These are phyloP conservation scores for Parazoanthus swiftii DNA, from an alignment of 92 coral and sea anemone species.

Conservation along the genomic window DNA sequence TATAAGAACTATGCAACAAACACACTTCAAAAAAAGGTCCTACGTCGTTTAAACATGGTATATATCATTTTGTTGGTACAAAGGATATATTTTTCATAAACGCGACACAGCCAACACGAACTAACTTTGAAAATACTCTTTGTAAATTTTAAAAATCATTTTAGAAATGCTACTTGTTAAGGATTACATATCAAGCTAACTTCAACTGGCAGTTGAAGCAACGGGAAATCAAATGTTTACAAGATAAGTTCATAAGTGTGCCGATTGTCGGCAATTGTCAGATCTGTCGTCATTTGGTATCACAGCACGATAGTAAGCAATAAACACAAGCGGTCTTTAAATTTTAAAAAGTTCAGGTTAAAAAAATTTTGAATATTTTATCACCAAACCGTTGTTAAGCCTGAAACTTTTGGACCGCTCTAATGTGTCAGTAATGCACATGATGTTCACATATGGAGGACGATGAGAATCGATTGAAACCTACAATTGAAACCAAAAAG, in stretches of 20 bases:
- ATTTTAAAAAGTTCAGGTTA: not conserved
- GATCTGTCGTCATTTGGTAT: not conserved
- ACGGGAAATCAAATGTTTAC: not conserved
- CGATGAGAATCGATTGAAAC: not conserved
- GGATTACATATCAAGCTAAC: too few relatives aligned
- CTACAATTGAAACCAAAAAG: not conserved
- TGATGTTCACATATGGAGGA: not conserved
- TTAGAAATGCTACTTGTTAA: too few relatives aligned
- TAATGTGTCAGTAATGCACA: not conserved
- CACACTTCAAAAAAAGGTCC: too few relatives aligned
- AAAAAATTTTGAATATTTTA: not conserved
- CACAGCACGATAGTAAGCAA: conserved; percentile 5
- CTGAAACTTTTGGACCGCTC: not conserved
- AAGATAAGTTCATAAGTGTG: too few relatives aligned
- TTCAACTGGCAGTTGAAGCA: not conserved
- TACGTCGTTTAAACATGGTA: not conserved
- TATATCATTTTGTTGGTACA: not conserved
- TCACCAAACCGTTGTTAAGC: not conserved
- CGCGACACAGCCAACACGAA: not conserved
- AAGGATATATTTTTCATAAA: too few relatives aligned
- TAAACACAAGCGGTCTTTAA: not conserved
- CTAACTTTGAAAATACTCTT: not conserved
- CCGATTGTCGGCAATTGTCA: too few relatives aligned
- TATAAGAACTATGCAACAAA: too few relatives aligned
- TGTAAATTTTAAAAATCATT: not conserved